phyloP scores from a whole-genome alignment of 2,113 vertebrate species.

The Lonchura striata region DNA sequence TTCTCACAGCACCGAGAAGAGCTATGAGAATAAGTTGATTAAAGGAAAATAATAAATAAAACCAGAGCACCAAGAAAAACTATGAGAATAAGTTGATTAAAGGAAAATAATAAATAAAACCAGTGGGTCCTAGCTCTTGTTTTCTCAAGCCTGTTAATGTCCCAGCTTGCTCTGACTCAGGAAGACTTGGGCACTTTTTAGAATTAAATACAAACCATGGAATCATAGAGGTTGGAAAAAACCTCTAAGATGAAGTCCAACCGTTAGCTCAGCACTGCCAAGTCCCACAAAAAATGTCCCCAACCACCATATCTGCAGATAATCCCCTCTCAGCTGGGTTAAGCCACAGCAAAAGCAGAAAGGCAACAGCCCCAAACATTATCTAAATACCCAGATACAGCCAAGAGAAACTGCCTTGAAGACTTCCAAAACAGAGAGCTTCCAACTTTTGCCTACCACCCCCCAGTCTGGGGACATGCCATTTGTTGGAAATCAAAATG shows the following conservation, averaged over 20 bases:
- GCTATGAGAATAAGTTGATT: not conserved
- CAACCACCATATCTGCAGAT: not conserved
- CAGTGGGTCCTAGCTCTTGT: not conserved
- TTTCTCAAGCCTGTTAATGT: not conserved
- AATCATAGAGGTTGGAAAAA: not conserved
- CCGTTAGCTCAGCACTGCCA: not conserved
- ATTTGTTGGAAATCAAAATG: too few relatives aligned
- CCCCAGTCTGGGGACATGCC: rapidly evolving
- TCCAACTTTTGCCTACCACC: not conserved
- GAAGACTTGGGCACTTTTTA: rapidly evolving
- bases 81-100: not conserved
- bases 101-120: not conserved
- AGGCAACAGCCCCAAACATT: rapidly evolving
- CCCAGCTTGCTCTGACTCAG: not conserved
- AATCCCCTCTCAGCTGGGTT: not conserved
- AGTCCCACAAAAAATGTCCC: not conserved
- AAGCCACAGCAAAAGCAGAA: not conserved
- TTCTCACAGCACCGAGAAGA: not conserved
- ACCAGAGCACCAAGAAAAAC: not conserved
- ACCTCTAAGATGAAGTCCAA: not conserved
- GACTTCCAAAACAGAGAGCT: not conserved
- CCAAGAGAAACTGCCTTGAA: not conserved
- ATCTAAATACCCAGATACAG: not conserved
- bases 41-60: not conserved
- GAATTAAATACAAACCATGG: not conserved